A percentile compares a stretch with the other conserved stretches of the same genome.
Evolutionary conservation across 2,113 vertebrate species (phyloP).

Genomic region (Zosterops borbonicus): DNA sequence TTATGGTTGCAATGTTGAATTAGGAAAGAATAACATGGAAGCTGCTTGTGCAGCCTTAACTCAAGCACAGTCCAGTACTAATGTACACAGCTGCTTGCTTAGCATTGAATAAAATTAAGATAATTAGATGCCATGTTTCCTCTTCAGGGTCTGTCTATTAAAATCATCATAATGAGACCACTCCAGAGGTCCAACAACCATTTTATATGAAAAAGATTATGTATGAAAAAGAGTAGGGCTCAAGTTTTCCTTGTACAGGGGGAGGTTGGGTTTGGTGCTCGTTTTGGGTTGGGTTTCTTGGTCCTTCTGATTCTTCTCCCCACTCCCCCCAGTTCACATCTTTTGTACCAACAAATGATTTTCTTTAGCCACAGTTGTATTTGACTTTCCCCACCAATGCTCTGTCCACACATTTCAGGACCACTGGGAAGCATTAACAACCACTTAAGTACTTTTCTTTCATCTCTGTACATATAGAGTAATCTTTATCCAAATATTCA

Average conservation of each 20-base stretch:
- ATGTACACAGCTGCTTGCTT: background rate
- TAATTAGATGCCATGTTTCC: background rate
- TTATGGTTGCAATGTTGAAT: background rate
- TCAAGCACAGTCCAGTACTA: background rate
- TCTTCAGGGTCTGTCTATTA: background rate
- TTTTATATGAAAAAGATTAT: background rate
- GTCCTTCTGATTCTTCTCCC: background rate
- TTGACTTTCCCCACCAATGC: background rate
- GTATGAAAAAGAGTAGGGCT: background rate
- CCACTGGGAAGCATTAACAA: background rate
- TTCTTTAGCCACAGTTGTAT: background rate
- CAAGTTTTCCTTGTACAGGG: background rate
- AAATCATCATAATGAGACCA: background rate
- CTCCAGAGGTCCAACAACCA: background rate
- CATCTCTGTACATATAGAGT: background rate
- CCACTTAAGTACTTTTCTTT: background rate
- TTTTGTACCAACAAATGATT: background rate
- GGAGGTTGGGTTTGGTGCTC: background rate
- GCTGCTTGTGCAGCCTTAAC: background rate
- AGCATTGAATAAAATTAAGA: background rate
- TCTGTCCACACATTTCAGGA: background rate
- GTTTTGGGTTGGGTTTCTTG: background rate
- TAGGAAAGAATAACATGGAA: background rate
- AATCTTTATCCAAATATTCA: constrained; percentile 28
- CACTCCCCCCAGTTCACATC: background rate